Conservation (phyloP, 2,888 invertebrate species). For the Coelopa pilipes region DNA sequence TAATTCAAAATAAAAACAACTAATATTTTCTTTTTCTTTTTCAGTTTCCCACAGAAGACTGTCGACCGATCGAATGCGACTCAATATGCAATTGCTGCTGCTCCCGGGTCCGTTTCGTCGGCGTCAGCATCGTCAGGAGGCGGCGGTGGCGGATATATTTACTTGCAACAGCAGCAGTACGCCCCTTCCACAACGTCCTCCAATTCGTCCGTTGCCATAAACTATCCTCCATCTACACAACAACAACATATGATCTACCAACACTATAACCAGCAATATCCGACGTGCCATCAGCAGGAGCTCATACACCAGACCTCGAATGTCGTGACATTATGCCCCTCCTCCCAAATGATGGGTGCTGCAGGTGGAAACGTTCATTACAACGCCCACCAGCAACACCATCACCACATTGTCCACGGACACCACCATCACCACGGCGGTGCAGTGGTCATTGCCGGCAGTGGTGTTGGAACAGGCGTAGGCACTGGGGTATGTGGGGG, state of each 20-base stretch:
- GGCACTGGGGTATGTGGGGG: constrained; percentile 51
- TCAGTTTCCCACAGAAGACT: constrained; percentile 66
- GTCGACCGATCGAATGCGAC: constrained; percentile 65
- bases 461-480: constrained; percentile 62
- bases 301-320: constrained; percentile 45
- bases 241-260: constrained; percentile 61
- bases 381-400: constrained; percentile 51
- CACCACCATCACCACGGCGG: constrained; percentile 64
- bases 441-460: constrained; percentile 65
- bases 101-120: constrained; percentile 55
- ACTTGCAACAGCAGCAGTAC: constrained; percentile 66
- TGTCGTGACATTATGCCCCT: constrained; percentile 37
- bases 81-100: constrained; percentile 61
- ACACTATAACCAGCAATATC: constrained; percentile 51
- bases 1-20: too few relatives aligned
- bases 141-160: constrained; percentile 61
- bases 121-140: constrained; percentile 52
- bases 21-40: constrained; percentile 44
- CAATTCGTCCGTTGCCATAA: constrained; percentile 52
- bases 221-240: constrained; percentile 47
- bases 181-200: constrained; percentile 51
- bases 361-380: constrained; percentile 47
- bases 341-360: constrained; percentile 33
- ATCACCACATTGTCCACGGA: constrained; percentile 59
- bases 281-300: constrained; percentile 63